phyloP scores from a whole-genome alignment of 2,888 invertebrate species.

The Platypus cylindrus region DNA sequence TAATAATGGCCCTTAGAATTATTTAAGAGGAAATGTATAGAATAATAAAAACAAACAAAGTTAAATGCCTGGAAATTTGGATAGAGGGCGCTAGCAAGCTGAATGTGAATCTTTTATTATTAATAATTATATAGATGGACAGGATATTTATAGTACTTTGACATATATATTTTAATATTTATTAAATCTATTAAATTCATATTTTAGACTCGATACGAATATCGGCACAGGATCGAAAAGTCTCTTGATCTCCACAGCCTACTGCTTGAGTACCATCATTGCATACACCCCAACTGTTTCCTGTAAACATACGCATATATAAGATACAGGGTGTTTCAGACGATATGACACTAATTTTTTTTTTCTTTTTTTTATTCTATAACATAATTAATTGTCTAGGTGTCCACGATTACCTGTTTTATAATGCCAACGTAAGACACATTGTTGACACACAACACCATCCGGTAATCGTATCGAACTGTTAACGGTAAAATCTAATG shows the following conservation, averaged over 20 bases:
- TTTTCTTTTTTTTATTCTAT: background rate
- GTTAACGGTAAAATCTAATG: conserved; percentile 18
- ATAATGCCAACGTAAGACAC: conserved; percentile 36
- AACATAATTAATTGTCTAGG: background rate
- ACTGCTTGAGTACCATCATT: conserved; percentile 22
- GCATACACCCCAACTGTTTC: conserved; percentile 30
- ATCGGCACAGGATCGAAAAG: conserved; percentile 30
- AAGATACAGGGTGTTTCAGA: no score
- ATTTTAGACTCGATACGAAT: conserved; percentile 18
- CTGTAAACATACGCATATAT: conserved; percentile 24
- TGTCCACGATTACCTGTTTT: conserved; percentile 6
- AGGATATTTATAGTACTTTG: no score
- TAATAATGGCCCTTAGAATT: no score
- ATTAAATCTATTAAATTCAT: no score
- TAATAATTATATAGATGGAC: no score
- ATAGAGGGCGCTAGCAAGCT: no score
- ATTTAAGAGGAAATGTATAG: no score
- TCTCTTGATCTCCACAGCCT: conserved; percentile 32
- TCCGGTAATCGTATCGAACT: conserved; percentile 30
- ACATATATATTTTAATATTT: no score
- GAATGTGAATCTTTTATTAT: no score
- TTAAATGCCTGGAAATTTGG: no score
- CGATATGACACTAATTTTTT: background rate
- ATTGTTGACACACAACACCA: conserved; percentile 34
- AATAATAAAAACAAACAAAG: no score